These are phyloP conservation scores for Manis javanica DNA, from an alignment of 2,797 vertebrate species.

Conservation along the genomic window DNA sequence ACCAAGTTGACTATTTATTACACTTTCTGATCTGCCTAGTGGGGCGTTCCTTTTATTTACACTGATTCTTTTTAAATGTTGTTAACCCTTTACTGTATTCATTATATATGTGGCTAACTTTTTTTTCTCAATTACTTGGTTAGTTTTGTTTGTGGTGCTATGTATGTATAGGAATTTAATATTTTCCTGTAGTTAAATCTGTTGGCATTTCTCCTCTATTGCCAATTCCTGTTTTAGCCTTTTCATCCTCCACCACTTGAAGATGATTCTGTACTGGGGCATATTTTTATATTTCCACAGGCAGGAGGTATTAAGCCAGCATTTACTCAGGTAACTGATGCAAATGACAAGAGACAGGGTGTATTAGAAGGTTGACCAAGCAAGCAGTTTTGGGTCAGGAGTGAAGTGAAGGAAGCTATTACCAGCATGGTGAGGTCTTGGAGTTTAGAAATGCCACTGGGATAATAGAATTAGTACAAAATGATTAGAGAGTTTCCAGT, in stretches of 20 bases:
- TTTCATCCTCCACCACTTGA: not conserved
- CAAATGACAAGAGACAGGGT: slow-evolving; percentile 11
- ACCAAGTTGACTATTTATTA: not conserved
- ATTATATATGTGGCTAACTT: not conserved
- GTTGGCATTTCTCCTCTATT: not conserved
- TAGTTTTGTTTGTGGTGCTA: not conserved
- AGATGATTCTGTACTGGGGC: not conserved
- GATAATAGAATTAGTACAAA: not conserved
- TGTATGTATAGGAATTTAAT: not conserved
- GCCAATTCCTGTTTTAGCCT: not conserved
- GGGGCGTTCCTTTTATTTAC: not conserved
- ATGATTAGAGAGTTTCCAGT: not conserved
- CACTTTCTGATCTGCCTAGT: not conserved
- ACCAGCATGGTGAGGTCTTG: not conserved
- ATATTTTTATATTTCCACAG: not conserved
- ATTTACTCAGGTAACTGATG: slow-evolving; percentile 9
- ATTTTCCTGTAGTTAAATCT: not conserved
- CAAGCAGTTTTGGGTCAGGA: not conserved
- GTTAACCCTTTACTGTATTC: not conserved
- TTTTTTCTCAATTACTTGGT: not conserved
- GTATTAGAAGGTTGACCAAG: not conserved
- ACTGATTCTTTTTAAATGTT: not conserved
- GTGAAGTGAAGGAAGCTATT: not conserved
- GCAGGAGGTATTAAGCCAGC: not conserved
- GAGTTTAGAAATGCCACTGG: not conserved